Conservation (phyloP, 2,113 vertebrate species). For the Sinocyclocheilus anophthalmus region DNA sequence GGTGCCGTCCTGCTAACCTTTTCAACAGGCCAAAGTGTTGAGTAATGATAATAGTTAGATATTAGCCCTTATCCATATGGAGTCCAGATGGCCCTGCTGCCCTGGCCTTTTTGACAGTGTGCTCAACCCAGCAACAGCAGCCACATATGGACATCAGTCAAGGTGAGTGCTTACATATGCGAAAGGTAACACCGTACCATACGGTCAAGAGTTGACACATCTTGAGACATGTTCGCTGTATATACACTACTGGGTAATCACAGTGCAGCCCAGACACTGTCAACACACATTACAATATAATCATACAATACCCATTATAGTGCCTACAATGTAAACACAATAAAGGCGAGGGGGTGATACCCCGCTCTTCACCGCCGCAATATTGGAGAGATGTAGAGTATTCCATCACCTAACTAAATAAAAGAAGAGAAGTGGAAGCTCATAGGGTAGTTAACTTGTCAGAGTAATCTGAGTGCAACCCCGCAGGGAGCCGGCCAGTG, state of each 20-base stretch:
- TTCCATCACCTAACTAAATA: conserved; percentile 40
- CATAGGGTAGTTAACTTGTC: conserved; percentile 68
- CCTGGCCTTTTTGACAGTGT: conserved; percentile 69
- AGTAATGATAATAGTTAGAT: conserved; percentile 75
- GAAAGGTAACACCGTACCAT: background rate
- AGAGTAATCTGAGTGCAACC: conserved; percentile 64
- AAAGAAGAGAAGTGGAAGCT: conserved; percentile 57
- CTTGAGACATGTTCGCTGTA: background rate
- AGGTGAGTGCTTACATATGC: conserved; percentile 12
- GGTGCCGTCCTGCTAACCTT: conserved; percentile 63
- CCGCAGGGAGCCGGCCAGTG: conserved; percentile 62
- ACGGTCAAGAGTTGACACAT: background rate
- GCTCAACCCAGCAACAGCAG: conserved; percentile 63
- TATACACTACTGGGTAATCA: background rate
- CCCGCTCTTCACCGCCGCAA: background rate
- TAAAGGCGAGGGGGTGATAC: background rate
- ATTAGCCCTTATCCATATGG: conserved; percentile 71
- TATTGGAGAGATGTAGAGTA: conserved; percentile 43
- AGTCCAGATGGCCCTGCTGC: conserved; percentile 73
- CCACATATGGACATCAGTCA: conserved; percentile 8
- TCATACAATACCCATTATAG: conserved; percentile 25
- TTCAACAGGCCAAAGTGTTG: conserved; percentile 68
- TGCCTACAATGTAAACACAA: conserved; percentile 20
- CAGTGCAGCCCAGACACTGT: background rate
- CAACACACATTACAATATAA: background rate